Evolutionary conservation across 2,113 vertebrate species (phyloP).

Genomic region (Holacanthus passer): DNA sequence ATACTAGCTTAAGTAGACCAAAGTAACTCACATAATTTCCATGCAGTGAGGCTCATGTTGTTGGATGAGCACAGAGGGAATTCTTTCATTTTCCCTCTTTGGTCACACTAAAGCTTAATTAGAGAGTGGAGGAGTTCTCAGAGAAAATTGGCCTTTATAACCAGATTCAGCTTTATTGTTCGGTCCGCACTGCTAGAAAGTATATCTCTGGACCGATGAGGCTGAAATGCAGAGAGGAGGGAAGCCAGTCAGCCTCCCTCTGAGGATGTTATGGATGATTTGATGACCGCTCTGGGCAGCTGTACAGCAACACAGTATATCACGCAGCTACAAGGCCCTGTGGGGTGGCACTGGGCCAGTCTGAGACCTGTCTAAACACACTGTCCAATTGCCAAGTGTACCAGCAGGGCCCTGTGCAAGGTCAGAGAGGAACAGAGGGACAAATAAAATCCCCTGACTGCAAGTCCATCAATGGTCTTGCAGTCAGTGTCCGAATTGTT

Average conservation of each 20-base stretch:
- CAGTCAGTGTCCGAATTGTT: constrained; percentile 17
- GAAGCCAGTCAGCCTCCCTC: constrained; percentile 26
- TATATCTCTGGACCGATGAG: constrained; percentile 20
- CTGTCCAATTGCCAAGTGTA: constrained; percentile 44
- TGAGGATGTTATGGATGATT: constrained; percentile 66
- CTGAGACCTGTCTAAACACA: constrained; percentile 57
- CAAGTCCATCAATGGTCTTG: not conserved
- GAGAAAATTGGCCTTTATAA: constrained; percentile 37
- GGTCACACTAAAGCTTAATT: constrained; percentile 80
- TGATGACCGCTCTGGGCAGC: constrained; percentile 56
- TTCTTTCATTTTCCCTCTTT: constrained; percentile 71
- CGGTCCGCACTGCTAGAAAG: not conserved
- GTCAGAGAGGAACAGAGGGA: constrained; percentile 49
- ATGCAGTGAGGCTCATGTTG: constrained; percentile 67
- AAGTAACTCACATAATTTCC: constrained; percentile 68
- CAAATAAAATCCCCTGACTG: constrained; percentile 40
- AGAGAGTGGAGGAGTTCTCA: constrained; percentile 46
- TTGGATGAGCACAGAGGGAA: constrained; percentile 67
- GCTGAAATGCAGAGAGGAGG: constrained; percentile 24
- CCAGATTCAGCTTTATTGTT: constrained; percentile 34
- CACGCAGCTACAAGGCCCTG: constrained; percentile 59
- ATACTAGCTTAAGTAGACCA: constrained; percentile 46
- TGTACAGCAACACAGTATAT: constrained; percentile 68
- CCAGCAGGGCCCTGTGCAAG: constrained; percentile 49
- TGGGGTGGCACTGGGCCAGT: constrained; percentile 43